These are phyloP conservation scores for Melospiza georgiana DNA, from an alignment of 2,113 vertebrate species.

Conservation along the genomic window DNA sequence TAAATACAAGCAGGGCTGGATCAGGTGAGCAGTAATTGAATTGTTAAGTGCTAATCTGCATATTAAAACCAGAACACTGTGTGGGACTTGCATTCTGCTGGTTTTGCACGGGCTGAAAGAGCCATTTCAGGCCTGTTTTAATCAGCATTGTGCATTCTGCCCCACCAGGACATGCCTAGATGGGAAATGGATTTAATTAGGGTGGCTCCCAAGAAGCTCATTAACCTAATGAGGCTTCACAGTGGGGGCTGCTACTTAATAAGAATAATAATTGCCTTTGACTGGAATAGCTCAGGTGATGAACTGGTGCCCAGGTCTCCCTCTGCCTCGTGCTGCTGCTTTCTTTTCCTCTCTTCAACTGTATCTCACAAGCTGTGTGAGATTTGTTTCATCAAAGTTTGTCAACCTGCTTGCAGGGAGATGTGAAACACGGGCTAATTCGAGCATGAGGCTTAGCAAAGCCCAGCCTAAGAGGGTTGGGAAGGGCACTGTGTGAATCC, in stretches of 20 bases:
- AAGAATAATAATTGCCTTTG: conserved; percentile 71
- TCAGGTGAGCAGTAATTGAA: conserved; percentile 22
- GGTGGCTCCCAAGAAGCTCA: conserved; percentile 73
- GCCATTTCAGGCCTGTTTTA: background rate
- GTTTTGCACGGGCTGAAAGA: conserved; percentile 24
- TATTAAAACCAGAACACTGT: background rate
- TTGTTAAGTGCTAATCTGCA: conserved; percentile 36
- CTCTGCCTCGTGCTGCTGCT: conserved; percentile 23
- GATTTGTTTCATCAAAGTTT: background rate
- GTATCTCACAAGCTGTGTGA: background rate
- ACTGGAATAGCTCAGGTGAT: conserved; percentile 72
- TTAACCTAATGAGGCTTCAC: conserved; percentile 75
- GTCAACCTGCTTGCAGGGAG: background rate
- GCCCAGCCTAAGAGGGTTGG: background rate
- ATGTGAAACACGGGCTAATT: background rate
- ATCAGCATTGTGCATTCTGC: conserved; percentile 9
- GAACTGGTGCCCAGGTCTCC: conserved; percentile 29
- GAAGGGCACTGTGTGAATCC: background rate
- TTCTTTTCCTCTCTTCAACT: conserved; percentile 9
- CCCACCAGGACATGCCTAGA: conserved; percentile 2
- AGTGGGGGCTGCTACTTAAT: conserved; percentile 66
- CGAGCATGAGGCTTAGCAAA: background rate
- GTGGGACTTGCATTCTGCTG: background rate
- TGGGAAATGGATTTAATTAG: conserved; percentile 70
- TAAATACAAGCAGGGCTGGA: background rate